These are phyloP conservation scores for Grammomys dolichurus DNA, from an alignment of 2,113 vertebrate species.

Conservation along the genomic window DNA sequence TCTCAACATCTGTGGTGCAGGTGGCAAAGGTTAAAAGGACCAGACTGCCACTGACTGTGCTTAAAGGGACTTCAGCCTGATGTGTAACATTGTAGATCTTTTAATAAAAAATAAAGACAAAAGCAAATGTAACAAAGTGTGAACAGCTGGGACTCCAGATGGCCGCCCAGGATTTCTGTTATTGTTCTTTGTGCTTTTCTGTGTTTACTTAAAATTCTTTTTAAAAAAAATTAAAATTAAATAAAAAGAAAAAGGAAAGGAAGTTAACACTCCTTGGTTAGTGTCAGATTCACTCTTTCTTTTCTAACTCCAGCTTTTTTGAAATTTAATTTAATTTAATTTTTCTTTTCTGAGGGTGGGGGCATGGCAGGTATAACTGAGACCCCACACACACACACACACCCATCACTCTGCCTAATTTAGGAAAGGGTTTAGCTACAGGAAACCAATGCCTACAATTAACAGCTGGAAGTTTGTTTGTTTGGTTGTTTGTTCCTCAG, in stretches of 20 bases:
- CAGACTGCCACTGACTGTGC: accelerated
- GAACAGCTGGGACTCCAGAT: slow-evolving; percentile 74
- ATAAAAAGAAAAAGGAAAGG: slow-evolving; percentile 3
- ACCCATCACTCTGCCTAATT: not conserved
- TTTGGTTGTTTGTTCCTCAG: not conserved
- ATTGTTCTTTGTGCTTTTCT: slow-evolving; percentile 64
- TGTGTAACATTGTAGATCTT: not conserved
- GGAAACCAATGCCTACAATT: not conserved
- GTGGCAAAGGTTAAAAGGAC: not conserved
- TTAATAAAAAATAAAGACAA: slow-evolving; percentile 65
- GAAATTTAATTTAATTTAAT: not conserved
- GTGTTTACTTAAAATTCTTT: slow-evolving; percentile 51
- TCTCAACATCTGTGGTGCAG: accelerated
- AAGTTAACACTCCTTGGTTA: not conserved
- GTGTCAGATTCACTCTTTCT: not conserved
- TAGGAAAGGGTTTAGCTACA: not conserved
- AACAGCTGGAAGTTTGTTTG: not conserved
- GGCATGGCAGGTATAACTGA: not conserved
- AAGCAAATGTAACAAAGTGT: slow-evolving; percentile 59
- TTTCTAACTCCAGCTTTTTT: not conserved
- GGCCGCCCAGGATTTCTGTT: not conserved
- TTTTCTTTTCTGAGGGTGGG: not conserved
- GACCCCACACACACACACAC: not conserved
- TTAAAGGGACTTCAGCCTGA: not conserved
- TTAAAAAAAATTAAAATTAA: slow-evolving; percentile 25